Evolutionary conservation across 2,888 invertebrate species (phyloP).

Genomic region (Xylota sylvarum): DNA sequence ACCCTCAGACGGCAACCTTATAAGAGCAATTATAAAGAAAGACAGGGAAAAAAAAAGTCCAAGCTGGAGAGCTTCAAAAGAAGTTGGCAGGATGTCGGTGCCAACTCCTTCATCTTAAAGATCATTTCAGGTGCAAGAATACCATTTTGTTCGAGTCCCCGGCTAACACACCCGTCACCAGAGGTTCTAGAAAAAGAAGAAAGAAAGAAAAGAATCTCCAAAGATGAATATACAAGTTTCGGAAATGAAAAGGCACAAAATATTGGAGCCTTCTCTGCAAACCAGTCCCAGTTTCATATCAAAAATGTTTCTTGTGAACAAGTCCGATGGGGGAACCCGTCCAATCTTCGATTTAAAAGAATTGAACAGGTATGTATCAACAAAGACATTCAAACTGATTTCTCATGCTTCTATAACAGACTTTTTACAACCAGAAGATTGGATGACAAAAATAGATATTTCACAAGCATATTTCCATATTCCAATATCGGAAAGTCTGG

Average conservation of each 20-base stretch:
- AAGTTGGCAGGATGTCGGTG: conserved; percentile 10
- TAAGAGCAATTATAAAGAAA: conserved; percentile 3
- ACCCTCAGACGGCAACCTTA: neutral
- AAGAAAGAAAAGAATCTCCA: conserved; percentile 11
- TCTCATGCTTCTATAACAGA: conserved; percentile 35
- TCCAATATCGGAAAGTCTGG: conserved; percentile 26
- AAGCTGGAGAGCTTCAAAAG: neutral
- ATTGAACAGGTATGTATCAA: conserved; percentile 15
- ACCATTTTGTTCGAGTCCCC: neutral
- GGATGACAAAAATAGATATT: conserved; percentile 21
- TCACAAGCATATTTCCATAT: conserved; percentile 24
- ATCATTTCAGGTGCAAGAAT: conserved; percentile 21
- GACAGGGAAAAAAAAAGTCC: neutral
- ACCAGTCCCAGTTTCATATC: conserved; percentile 11
- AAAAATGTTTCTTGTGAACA: conserved; percentile 30
- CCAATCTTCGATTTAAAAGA: conserved; percentile 27
- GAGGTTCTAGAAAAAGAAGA: conserved; percentile 1
- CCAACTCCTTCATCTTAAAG: conserved; percentile 25
- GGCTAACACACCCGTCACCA: neutral
- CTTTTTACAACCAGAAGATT: conserved; percentile 33
- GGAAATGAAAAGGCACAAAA: conserved; percentile 4
- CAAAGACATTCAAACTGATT: conserved; percentile 28
- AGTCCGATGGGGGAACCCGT: neutral
- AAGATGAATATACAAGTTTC: too few relatives aligned
- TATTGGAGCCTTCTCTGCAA: neutral